phyloP scores from a whole-genome alignment of 2,888 invertebrate species.

The Leucoptera coffeella region DNA sequence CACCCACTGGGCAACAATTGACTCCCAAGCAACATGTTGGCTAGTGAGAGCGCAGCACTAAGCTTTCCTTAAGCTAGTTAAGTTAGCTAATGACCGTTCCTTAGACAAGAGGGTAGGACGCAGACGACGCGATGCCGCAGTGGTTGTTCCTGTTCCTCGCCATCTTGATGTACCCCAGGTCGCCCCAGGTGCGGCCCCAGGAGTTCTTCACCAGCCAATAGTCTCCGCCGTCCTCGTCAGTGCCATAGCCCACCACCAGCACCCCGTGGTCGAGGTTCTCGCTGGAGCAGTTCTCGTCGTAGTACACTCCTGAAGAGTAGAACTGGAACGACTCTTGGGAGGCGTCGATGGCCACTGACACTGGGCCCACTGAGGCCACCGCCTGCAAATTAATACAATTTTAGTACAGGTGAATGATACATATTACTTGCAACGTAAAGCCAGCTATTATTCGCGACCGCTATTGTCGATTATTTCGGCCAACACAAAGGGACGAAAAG shows the following conservation, averaged over 20 bases:
- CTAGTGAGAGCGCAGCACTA: too few relatives aligned
- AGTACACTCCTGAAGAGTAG: slow-evolving; percentile 75
- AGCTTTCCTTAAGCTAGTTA: too few relatives aligned
- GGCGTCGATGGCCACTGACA: slow-evolving; percentile 87
- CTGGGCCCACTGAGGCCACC: slow-evolving; percentile 77
- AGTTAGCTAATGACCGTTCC: too few relatives aligned
- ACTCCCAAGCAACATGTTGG: too few relatives aligned
- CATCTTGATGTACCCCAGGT: slow-evolving; percentile 83
- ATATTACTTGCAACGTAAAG: too few relatives aligned
- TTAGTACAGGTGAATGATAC: too few relatives aligned
- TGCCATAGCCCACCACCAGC: slow-evolving; percentile 76
- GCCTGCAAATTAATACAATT: too few relatives aligned
- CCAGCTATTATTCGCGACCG: too few relatives aligned
- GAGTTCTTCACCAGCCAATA: slow-evolving; percentile 89
- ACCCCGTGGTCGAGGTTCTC: slow-evolving; percentile 78
- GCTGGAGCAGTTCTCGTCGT: slow-evolving; percentile 69
- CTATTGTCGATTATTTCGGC: too few relatives aligned
- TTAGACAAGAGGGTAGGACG: slow-evolving; percentile 83
- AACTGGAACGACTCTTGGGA: slow-evolving; percentile 80
- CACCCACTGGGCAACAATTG: too few relatives aligned
- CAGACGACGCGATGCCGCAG: slow-evolving; percentile 79
- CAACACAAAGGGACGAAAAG: too few relatives aligned
- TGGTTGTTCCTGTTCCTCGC: slow-evolving; percentile 76
- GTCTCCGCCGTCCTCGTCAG: slow-evolving; percentile 61
- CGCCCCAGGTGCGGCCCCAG: slow-evolving; percentile 77